Evolutionary conservation across 1,140 invertebrate species (phyloP).

Genomic region (Aphelinus certus): DNA sequence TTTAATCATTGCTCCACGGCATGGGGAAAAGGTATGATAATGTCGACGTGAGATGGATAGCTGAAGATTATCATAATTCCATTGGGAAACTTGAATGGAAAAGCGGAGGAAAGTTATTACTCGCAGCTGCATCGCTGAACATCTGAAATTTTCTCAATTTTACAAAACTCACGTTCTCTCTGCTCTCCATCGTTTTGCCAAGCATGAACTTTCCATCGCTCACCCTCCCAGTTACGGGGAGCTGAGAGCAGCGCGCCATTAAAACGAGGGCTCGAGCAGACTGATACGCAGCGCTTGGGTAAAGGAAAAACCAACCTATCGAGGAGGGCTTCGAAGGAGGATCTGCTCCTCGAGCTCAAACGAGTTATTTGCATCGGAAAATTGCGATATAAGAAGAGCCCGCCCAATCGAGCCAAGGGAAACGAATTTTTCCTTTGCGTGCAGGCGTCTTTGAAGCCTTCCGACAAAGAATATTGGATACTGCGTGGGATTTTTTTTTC

Average conservation of each 20-base stretch:
- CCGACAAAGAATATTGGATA: neutral
- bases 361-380: slow-evolving; percentile 37
- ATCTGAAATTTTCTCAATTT: slow-evolving; percentile 39
- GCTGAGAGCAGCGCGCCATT: slow-evolving; percentile 14
- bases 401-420: slow-evolving; percentile 19
- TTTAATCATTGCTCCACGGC: too few species aligned
- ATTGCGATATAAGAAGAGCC: slow-evolving; percentile 39
- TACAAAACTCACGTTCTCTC: slow-evolving; percentile 34
- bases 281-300: neutral
- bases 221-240: neutral
- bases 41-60: slow-evolving; percentile 13
- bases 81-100: slow-evolving; percentile 27
- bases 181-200: slow-evolving; percentile 11
- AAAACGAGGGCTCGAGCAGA: slow-evolving; percentile 23
- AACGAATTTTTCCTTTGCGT: slow-evolving; percentile 9
- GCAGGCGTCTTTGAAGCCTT: neutral
- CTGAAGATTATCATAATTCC: slow-evolving; percentile 37
- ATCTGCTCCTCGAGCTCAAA: slow-evolving; percentile 2
- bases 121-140: slow-evolving; percentile 31
- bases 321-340: neutral
- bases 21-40: slow-evolving; percentile 6
- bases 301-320: slow-evolving; percentile 26
- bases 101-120: slow-evolving; percentile 29
- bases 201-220: slow-evolving; percentile 26
- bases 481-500: too few species aligned